Conservation (phyloP, 2,888 invertebrate species). For the Sinopyrophorus schimmeli region DNA sequence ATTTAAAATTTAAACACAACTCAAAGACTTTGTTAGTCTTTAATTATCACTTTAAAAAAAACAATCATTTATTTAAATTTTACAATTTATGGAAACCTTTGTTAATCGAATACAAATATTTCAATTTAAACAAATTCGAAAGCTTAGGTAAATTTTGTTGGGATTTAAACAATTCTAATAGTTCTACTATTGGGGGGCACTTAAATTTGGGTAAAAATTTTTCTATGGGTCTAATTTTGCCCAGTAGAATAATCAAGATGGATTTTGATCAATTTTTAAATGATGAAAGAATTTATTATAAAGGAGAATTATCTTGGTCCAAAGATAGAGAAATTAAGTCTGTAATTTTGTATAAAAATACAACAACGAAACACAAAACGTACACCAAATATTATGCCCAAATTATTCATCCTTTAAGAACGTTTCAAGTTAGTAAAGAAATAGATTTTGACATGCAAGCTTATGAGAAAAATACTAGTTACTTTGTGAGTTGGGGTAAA, state of each 20-base stretch:
- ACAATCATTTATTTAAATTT: too few species aligned
- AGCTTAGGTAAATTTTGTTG: constrained; percentile 25
- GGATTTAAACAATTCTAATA: constrained; percentile 24
- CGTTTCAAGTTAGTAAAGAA: constrained; percentile 26
- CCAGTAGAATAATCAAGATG: constrained; percentile 21
- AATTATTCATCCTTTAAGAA: constrained; percentile 30
- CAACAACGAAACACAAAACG: constrained; percentile 11
- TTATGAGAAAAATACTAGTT: too few species aligned
- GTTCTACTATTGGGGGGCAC: constrained; percentile 32
- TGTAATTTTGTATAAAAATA: constrained; percentile 11
- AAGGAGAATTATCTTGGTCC: constrained; percentile 24
- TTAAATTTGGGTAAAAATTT: constrained; percentile 24
- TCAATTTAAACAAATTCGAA: constrained; percentile 8
- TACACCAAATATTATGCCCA: constrained; percentile 8
- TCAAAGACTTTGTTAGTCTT: constrained; percentile 4
- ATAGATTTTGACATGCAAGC: too few species aligned
- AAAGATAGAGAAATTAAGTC: constrained; percentile 18
- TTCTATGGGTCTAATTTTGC: constrained; percentile 26
- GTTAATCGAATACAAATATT: constrained; percentile 22
- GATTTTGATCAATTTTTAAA: constrained; percentile 15
- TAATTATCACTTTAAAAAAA: too few species aligned
- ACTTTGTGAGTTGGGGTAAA: too few species aligned
- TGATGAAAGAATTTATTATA: constrained; percentile 18
- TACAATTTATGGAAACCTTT: constrained; percentile 29
- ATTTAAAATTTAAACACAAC: too few species aligned